Percentiles rank a stretch among this genome's conserved stretches.
phyloP scores from a whole-genome alignment of 2,113 vertebrate genomes.

The Campylomormyrus numenius region DNA sequence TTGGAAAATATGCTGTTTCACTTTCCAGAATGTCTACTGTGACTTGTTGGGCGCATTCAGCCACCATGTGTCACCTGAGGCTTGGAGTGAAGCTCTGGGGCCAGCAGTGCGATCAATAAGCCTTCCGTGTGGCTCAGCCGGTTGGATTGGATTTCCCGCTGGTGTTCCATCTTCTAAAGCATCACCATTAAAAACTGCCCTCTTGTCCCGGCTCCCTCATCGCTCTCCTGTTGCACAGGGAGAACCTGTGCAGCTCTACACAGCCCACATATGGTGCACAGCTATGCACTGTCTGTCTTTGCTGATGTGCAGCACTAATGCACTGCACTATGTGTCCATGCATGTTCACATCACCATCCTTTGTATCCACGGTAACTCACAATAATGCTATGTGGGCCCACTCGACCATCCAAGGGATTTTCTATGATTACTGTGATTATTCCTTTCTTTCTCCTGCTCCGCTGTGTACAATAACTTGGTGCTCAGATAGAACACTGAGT shows the following conservation, averaged over 20 bases:
- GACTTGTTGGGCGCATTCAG: background rate
- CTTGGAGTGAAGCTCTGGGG: background rate
- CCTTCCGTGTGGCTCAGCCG: slow-evolving; percentile 23
- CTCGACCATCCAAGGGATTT: slow-evolving; percentile 11
- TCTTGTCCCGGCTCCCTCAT: slow-evolving; percentile 37
- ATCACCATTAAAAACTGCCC: slow-evolving; percentile 51
- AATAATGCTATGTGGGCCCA: background rate
- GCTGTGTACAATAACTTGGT: slow-evolving; percentile 27
- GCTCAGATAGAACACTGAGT: slow-evolving; percentile 36
- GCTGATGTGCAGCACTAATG: background rate
- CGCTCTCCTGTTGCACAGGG: slow-evolving; percentile 47
- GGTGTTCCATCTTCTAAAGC: slow-evolving; percentile 56
- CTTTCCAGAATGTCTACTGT: background rate
- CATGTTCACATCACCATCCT: background rate
- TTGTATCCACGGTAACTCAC: background rate
- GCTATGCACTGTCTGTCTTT: background rate
- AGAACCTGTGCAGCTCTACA: slow-evolving; percentile 11
- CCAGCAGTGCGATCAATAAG: slow-evolving; percentile 39
- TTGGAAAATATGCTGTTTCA: background rate
- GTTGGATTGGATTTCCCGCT: slow-evolving; percentile 42
- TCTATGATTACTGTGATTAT: slow-evolving; percentile 37
- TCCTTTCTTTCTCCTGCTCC: slow-evolving; percentile 29
- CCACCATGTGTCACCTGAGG: background rate
- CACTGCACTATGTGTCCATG: background rate
- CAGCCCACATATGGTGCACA: background rate